Evolutionary conservation across 2,888 invertebrate species (phyloP).

Genomic region (Pammene aurita): DNA sequence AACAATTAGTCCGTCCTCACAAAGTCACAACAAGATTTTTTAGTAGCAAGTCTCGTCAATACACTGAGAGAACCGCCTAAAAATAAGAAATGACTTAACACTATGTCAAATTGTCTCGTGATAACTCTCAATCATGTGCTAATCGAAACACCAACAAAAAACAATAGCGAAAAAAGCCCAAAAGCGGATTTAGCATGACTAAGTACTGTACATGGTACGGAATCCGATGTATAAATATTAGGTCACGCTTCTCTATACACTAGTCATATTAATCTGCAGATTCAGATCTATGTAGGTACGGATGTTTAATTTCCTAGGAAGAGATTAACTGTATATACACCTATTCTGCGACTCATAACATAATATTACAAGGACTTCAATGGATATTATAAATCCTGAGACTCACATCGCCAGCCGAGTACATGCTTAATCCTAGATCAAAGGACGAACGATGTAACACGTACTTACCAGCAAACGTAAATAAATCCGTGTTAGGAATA

Average conservation of each 20-base stretch:
- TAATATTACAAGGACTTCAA: background rate
- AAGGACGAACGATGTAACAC: conserved; percentile 50
- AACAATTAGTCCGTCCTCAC: conserved; percentile 43
- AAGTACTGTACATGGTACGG: conserved; percentile 68
- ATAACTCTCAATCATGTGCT: conserved; percentile 79
- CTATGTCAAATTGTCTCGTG: conserved; percentile 73
- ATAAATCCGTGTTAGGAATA: conserved; percentile 50
- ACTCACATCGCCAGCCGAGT: conserved; percentile 25
- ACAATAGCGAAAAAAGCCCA: conserved; percentile 63
- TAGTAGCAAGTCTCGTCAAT: conserved; percentile 59
- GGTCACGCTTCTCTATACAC: conserved; percentile 51
- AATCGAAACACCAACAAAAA: conserved; percentile 78
- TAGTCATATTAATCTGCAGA: background rate
- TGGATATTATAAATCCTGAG: conserved; percentile 27
- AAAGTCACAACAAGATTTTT: conserved; percentile 58
- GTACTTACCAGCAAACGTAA: conserved; percentile 48
- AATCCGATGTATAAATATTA: conserved; percentile 72
- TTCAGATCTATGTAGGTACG: background rate
- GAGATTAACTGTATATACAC: background rate
- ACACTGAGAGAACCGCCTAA: conserved; percentile 64
- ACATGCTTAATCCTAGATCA: conserved; percentile 38
- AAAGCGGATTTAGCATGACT: conserved; percentile 74
- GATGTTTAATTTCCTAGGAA: background rate
- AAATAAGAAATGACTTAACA: conserved; percentile 78
- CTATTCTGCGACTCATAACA: background rate